Evolutionary conservation across 2,797 vertebrate species (phyloP), one percentile per base, ranked within the genome.

Genomic region (Champsocephalus esox): DNA sequence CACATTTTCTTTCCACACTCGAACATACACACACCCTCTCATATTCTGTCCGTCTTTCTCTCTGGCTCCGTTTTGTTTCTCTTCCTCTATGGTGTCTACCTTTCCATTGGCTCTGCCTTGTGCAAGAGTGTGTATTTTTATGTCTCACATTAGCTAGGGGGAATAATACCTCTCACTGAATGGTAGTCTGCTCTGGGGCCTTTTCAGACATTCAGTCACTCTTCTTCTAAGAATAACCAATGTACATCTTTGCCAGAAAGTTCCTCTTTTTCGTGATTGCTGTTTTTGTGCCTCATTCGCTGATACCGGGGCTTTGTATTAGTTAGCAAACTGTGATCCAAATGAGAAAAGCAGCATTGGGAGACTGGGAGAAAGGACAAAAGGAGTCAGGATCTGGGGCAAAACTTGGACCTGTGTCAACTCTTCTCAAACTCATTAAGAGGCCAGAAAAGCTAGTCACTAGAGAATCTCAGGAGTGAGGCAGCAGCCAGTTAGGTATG

Each of bases 201-300:
- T 90, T 93, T 89, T 94, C 93, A 95, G 93, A 94, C 93, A 90
- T 95, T 94, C 91, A 94, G 92, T 95, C 93, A 94, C 92, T 94
- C 74, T 88, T 92, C 85, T 86, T 92, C 89, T 92, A 93, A 93
- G 91, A 94, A 94, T 94, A 93, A 90, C 85, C 83, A 81, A 80
- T 63, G 81, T 38, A 69, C 72, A 59, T 68, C 69, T 83, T 80
- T 86, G 93, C 91, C 92, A 93, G 89, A 78, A 81, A 61, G 81
- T 64, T 90, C 63, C 68, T 87, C 78, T 65, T 83, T 80, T 82
- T 83, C 83, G 62, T 75, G 83, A 92, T 89, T 79, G 81, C 83
- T 87, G 83, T 84, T 86, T 90, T 89, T 88, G 76, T 85, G 77
- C 79, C 82, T 72, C 44, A 59, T 72, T 83, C 68, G 70, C 79